Base-by-base conservation (phyloP, 2,888 invertebrate genomes). In the Hirtodrosophila histrioides region DNA sequence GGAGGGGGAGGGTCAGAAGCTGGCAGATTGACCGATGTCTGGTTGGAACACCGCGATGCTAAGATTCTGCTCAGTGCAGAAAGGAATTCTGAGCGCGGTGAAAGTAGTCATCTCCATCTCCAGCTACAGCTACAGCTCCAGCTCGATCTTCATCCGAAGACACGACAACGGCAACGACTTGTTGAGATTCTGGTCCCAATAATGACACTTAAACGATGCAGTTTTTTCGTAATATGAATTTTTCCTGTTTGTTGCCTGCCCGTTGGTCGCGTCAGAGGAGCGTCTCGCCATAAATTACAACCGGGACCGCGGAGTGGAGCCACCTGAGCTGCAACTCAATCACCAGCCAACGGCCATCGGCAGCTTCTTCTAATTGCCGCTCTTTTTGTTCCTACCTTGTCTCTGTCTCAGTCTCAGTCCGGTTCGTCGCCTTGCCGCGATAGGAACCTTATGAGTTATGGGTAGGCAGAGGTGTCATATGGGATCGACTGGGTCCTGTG, bases 141-240 rank as follows among this genome's bases (percentile, higher is more conserved):
- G n/a, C 53, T 50, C 44, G 63, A 69, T 65, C 65, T 53, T 56
- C 64, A 55, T 33, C 29, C 51, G 37, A 69, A 53, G 57, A 51
- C 66, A 75, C 70, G 67, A 66, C 79, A 69, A 63, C 73, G 40
- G 66, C 85, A 63, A 67, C 69, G 69, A 74, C 83, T 82, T 79
- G 86, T 86, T 86, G 77, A 80, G 83, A 77, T 83, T 86, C 82
- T 82, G 82, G 86, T 86, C 82, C 80, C 82, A 86, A 82, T 82
- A 82, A 82, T 82, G 84, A 82, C 82, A 82, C 86, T 86, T 86
- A 86, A 86, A 80, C 86, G 83, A 86, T 82, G 86, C 86, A 83
- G 60, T 77, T 86, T 82, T 82, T 82, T 82, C 78, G 82, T 86
- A 86, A 86, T 82, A 82, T 80, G 86, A 82, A 82, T 83, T 86